Base-by-base conservation (phyloP, 1,140 invertebrate genomes). In the Neodiprion virginianus region DNA sequence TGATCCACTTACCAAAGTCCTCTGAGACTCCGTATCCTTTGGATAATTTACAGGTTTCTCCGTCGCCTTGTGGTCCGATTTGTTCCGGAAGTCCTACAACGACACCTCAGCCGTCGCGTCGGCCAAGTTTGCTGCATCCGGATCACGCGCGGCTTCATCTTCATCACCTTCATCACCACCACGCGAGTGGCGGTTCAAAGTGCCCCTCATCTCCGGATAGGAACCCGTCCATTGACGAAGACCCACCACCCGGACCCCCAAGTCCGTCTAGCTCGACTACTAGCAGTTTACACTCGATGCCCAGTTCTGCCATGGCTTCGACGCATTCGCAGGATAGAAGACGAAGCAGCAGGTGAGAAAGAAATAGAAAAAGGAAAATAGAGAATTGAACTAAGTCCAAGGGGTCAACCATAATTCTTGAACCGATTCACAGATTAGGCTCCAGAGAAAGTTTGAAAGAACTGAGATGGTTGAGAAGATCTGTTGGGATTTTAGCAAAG, bases 101-200 rank as follows among this genome's bases (percentile, higher is more conserved):
- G 77, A 88, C 83, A 78, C 89, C 80, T 49, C 91, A 83, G 83
- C 72, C 84, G 80, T 89, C 87, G 7, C 86, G 91, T 23, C 86
- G 92, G 50, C 91, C 91, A 61, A 93, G 91, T 75, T 82, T 93
- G 0, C 87, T 94, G 21, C 93, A 93, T 88, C 93, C 93, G 9
- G 92, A 93, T 77, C 92, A 93, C 83, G 93, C 93, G 21, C 86
- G 92, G 1, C 84, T 93, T 5, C 89, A 89, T 75, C 84, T 90
- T 12, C 88, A 90, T 78, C 88, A 90, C 53, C 84, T 89, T 69
- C 84, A 84, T 74, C 83, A 82, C 76, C 84, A 69, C 87, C 91
- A 77, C 81, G 89, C 85, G 53, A 86, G 80, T 5, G 85, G 81
- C 48, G 78, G 68, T 61, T 75, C 78, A 17, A 84, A 82, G 75